phyloP scores from a whole-genome alignment of 2,113 vertebrate species.

The Trogon melanurus region DNA sequence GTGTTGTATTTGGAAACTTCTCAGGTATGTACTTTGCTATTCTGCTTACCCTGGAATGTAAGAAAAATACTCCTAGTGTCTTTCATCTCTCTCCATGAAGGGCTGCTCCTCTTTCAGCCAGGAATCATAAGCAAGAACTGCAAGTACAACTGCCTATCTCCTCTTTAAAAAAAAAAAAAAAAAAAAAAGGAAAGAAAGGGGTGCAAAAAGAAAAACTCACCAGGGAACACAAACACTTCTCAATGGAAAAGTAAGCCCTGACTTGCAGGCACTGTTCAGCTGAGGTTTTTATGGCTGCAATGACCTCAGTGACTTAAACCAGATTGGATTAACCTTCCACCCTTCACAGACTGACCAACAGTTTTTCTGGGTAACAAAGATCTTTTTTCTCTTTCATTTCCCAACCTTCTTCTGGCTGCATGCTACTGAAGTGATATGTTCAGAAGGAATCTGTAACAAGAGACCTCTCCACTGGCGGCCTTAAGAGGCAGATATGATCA shows the following conservation, averaged over 20 bases:
- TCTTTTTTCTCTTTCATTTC: neutral
- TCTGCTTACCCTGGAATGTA: constrained; percentile 66
- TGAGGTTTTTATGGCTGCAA: neutral
- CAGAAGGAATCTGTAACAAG: neutral
- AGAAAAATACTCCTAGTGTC: constrained; percentile 66
- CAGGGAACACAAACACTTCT: neutral
- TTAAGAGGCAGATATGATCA: neutral
- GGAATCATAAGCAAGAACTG: constrained; percentile 50
- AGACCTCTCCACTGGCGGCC: neutral
- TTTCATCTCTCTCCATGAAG: constrained; percentile 71
- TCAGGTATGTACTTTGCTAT: constrained; percentile 75
- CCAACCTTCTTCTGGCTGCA: neutral
- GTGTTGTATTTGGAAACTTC: constrained; percentile 72
- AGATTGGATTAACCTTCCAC: neutral
- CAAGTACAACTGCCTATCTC: neutral
- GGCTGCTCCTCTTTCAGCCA: constrained; percentile 58
- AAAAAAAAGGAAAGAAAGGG: neutral
- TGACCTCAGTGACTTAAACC: neutral
- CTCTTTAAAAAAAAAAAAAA: neutral
- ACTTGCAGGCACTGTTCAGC: neutral
- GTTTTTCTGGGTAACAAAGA: neutral
- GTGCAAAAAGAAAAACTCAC: neutral
- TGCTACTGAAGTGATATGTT: neutral
- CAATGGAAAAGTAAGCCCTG: neutral
- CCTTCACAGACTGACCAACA: neutral